A percentile compares a stretch with the other conserved stretches of the same genome.
Conservation (phyloP, 2,888 invertebrate species). For the Caenorhabditis afra region DNA sequence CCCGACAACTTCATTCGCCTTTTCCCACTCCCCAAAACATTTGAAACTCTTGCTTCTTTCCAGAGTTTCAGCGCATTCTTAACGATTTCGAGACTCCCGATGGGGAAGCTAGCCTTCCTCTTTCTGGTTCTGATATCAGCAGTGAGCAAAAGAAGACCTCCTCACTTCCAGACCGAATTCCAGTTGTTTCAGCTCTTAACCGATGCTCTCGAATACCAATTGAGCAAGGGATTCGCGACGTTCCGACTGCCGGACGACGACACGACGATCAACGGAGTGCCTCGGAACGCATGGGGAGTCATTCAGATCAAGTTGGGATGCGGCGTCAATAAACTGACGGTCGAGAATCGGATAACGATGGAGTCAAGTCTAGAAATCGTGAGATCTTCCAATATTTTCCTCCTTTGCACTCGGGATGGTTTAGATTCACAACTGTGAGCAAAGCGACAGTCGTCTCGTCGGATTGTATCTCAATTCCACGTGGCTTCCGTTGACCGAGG, state of each 20-base stretch:
- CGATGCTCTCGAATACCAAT: conserved; percentile 15
- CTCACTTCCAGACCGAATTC: background rate
- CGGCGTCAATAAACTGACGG: conserved; percentile 28
- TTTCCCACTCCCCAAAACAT: background rate
- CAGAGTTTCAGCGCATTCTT: background rate
- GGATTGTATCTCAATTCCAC: conserved; percentile 31
- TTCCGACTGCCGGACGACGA: conserved; percentile 25
- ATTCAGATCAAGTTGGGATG: conserved; percentile 33
- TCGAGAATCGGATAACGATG: conserved; percentile 16
- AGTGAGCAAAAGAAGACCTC: background rate
- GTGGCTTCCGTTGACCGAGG: conserved; percentile 8
- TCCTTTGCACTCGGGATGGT: background rate
- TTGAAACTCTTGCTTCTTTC: conserved; percentile 6
- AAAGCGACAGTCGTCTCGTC: conserved; percentile 11
- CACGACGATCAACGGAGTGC: conserved; percentile 27
- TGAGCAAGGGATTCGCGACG: conserved; percentile 23
- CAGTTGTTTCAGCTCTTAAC: conserved; percentile 1
- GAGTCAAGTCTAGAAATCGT: conserved; percentile 21
- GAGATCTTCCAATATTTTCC: background rate
- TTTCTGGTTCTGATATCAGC: conserved; percentile 26
- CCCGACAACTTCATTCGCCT: conserved; percentile 39
- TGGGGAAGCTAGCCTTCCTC: conserved; percentile 18
- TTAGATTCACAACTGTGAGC: conserved; percentile 45
- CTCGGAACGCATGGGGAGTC: conserved; percentile 8
- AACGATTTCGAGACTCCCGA: background rate